Conservation (phyloP, 2,888 invertebrate species). For the Epinotia nisella region DNA sequence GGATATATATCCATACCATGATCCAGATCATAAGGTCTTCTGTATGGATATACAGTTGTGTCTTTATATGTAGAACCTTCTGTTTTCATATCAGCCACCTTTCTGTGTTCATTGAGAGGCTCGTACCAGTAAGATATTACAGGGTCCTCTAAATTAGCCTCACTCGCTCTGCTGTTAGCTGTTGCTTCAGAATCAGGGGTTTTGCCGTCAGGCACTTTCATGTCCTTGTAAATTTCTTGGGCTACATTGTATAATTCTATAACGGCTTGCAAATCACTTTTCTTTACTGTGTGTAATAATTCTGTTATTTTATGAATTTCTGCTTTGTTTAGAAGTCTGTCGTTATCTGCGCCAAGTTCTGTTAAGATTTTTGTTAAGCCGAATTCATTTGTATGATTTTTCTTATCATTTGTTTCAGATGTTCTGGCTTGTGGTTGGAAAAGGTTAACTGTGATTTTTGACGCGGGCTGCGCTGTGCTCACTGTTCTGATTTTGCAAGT, state of each 20-base stretch:
- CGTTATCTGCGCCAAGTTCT: constrained; percentile 47
- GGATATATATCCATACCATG: no score
- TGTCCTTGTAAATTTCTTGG: constrained; percentile 74
- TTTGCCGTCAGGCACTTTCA: constrained; percentile 58
- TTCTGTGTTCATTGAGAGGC: constrained; percentile 51
- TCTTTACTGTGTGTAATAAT: constrained; percentile 69
- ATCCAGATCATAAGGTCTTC: constrained; percentile 24
- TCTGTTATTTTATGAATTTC: constrained; percentile 71
- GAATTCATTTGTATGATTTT: neutral
- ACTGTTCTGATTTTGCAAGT: constrained; percentile 70
- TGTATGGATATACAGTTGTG: constrained; percentile 39
- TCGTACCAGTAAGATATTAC: constrained; percentile 64
- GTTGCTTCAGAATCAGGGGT: constrained; percentile 9
- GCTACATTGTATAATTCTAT: constrained; percentile 76
- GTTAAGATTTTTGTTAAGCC: constrained; percentile 24
- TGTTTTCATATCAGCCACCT: constrained; percentile 51
- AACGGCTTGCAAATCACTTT: constrained; percentile 75
- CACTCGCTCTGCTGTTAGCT: neutral
- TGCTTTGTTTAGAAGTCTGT: constrained; percentile 68
- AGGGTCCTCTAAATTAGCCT: neutral
- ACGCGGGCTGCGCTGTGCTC: constrained; percentile 53
- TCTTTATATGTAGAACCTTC: constrained; percentile 49
- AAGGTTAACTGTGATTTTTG: constrained; percentile 55
- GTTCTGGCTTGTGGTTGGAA: constrained; percentile 32
- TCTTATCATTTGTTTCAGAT: neutral